These are phyloP conservation scores for Pangasius mekongensis DNA, from an alignment of 2,797 vertebrate species.

Conservation along the genomic window DNA sequence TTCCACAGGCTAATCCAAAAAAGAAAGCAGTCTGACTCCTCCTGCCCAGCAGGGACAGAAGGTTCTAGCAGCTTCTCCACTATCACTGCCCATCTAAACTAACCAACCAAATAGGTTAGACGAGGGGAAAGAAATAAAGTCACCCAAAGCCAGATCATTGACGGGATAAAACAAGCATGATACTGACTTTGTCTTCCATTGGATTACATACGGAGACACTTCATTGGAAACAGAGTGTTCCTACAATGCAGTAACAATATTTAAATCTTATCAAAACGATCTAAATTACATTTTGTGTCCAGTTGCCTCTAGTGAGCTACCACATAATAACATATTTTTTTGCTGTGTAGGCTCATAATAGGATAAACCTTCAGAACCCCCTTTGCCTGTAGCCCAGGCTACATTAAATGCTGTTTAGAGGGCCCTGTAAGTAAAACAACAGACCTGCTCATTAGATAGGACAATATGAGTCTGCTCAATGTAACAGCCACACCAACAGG, in stretches of 20 bases:
- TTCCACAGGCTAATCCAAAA: constrained; percentile 63
- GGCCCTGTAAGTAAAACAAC: not conserved
- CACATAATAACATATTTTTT: not conserved
- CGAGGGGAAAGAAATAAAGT: not conserved
- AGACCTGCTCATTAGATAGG: not conserved
- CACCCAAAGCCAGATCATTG: not conserved
- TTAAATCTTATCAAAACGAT: not conserved
- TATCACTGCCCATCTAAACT: constrained; percentile 26
- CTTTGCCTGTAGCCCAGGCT: not conserved
- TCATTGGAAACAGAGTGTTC: not conserved
- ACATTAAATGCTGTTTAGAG: not conserved
- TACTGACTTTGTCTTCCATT: not conserved
- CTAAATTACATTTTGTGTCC: not conserved
- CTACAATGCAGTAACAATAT: not conserved
- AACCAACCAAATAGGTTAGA: not conserved
- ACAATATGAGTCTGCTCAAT: not conserved
- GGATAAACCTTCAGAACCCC: not conserved
- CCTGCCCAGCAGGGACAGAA: constrained; percentile 52
- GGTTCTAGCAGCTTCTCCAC: constrained; percentile 63
- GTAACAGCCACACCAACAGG: not conserved
- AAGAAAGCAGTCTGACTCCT: constrained; percentile 57
- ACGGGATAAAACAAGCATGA: not conserved
- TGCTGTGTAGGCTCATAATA: not conserved
- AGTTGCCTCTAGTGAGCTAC: not conserved
- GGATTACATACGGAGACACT: not conserved